A percentile compares a stretch with the other conserved stretches of the same genome.
phyloP scores from a whole-genome alignment of 2,888 invertebrate species.

The Melanchra persicariae region DNA sequence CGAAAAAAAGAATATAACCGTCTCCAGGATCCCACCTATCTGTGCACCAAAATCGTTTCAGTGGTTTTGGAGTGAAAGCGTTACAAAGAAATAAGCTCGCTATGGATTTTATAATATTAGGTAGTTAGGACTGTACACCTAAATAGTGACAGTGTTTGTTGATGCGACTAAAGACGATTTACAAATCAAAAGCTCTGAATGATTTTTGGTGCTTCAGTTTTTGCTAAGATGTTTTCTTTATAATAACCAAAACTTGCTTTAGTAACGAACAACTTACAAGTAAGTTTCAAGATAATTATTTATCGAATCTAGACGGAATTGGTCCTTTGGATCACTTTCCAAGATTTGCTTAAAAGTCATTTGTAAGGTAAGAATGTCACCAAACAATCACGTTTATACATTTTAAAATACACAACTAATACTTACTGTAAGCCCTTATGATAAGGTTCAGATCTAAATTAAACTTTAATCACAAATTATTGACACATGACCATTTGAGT shows the following conservation, averaged over 20 bases:
- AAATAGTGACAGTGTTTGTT: no score
- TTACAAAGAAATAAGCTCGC: no score
- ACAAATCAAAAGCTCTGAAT: not conserved
- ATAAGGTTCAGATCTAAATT: slow-evolving; percentile 1
- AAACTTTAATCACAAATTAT: slow-evolving; percentile 15
- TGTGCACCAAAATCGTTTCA: no score
- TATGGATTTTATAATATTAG: no score
- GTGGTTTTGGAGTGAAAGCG: no score
- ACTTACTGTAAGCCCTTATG: not conserved
- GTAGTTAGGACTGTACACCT: no score
- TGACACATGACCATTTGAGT: slow-evolving; percentile 19
- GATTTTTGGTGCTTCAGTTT: not conserved
- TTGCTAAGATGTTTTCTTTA: not conserved
- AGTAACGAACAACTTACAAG: not conserved
- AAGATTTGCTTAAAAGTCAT: not conserved
- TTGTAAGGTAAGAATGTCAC: not conserved
- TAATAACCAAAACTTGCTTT: not conserved
- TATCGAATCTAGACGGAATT: not conserved
- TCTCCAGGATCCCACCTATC: no score
- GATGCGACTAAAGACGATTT: not conserved
- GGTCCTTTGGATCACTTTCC: not conserved
- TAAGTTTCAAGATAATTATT: no score
- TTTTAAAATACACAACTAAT: not conserved
- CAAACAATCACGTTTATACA: not conserved
- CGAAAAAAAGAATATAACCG: no score